Evolutionary conservation across 2,888 invertebrate genomes (phyloP), one percentile per base, ranked within the genome.

Genomic region (Thalpophila matura): DNA sequence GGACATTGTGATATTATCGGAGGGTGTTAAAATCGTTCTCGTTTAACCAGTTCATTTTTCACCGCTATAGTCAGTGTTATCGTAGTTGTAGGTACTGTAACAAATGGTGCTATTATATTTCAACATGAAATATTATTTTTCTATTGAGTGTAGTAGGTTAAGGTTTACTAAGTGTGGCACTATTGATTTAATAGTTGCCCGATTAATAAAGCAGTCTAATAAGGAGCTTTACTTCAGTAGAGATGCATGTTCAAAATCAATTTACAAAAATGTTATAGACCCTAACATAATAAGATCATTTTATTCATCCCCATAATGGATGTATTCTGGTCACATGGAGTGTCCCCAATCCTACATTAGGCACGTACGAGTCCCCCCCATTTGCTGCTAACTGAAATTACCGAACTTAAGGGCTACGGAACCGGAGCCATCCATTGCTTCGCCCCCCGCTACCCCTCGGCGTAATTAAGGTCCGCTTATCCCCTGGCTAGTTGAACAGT

Each of bases 341-440:
- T 75, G 70, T 76, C 74, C 70, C 72, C 67, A 71, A 75, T 78
- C 56, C 74, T 65, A 83, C 81, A 86, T 84, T 82, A 85, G 79
- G 76, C 81, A 82, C 82, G 83, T 77, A 66, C 78, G 77, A 83
- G 69, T 80, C 80, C 77, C 59, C 71, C 68, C 86, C 85, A 84
- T 88, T 90, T 86, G 83, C 81, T 75, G 81, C 81, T 86, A 82
- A 87, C 86, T 81, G 83, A 83, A 88, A 89, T 89, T 83, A 86
- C 84, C 74, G 77, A 88, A 86, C 84, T 86, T 86, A 80, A 84
- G 84, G 82, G 80, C 73, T 77, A 54, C 57, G 80, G 66, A 82
- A 80, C 79, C 80, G 80, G 86, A 78, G 83, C 84, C 83, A 88
- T 89, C 79, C 65, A 86, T 89, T 87, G 83, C 87, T 85, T 85